These are phyloP conservation scores for Protodeltote pygarga DNA, from an alignment of 2,888 invertebrate genomes.

Conservation along the genomic window DNA sequence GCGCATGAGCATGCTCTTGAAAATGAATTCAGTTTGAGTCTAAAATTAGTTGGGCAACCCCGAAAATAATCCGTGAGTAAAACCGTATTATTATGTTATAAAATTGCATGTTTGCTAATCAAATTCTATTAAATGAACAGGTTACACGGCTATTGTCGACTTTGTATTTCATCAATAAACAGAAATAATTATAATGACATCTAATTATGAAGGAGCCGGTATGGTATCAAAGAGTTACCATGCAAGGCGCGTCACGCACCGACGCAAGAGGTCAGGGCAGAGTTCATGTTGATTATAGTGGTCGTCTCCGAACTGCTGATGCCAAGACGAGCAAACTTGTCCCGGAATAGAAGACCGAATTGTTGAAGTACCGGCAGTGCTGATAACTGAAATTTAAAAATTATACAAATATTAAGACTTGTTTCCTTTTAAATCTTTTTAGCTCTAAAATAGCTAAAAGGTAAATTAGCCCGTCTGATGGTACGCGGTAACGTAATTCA, in stretches of 20 bases:
- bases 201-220: slow-evolving; percentile 55
- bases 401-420: not conserved
- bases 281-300: slow-evolving; percentile 90
- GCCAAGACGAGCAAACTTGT: slow-evolving; percentile 87
- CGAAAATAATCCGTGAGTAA: too few relatives aligned
- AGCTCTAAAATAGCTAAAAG: too few relatives aligned
- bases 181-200: slow-evolving; percentile 14
- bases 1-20: too few relatives aligned
- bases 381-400: slow-evolving; percentile 85
- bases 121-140: too few relatives aligned
- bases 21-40: too few relatives aligned
- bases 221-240: slow-evolving; percentile 81
- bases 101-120: too few relatives aligned
- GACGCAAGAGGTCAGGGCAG: slow-evolving; percentile 90
- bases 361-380: slow-evolving; percentile 90
- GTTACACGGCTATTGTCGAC: not conserved
- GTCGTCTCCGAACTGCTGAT: slow-evolving; percentile 90
- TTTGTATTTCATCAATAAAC: not conserved
- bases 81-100: too few relatives aligned
- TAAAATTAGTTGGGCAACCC: too few relatives aligned
- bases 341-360: slow-evolving; percentile 90
- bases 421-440: too few relatives aligned
- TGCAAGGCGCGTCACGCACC: slow-evolving; percentile 87
- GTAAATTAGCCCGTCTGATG: too few relatives aligned
- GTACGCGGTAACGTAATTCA: too few relatives aligned